Evolutionary conservation across 2,113 vertebrate genomes (phyloP).

Genomic region (Saccopteryx bilineata): DNA sequence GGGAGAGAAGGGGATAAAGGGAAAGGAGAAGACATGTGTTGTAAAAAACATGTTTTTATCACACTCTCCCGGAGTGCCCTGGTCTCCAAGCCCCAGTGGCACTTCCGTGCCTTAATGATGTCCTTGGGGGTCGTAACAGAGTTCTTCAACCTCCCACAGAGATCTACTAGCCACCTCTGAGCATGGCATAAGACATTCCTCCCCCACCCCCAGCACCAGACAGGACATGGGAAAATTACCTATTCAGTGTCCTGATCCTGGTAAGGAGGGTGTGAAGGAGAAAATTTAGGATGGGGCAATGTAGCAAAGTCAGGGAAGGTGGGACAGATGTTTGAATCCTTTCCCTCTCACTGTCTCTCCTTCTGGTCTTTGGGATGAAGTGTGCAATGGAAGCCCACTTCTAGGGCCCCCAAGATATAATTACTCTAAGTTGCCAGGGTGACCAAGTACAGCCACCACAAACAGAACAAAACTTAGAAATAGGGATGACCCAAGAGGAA

Average conservation of each 20-base stretch:
- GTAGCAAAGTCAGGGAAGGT: background rate
- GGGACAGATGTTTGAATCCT: background rate
- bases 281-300: background rate
- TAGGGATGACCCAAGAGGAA: background rate
- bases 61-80: conserved; percentile 70
- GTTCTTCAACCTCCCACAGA: conserved; percentile 56
- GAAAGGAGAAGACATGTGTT: conserved; percentile 58
- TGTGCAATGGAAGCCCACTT: background rate
- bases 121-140: conserved; percentile 72
- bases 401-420: background rate
- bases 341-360: background rate
- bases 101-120: conserved; percentile 80
- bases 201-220: background rate
- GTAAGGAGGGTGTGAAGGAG: background rate
- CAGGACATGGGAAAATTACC: conserved; percentile 22
- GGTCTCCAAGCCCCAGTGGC: conserved; percentile 75
- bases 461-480: conserved; percentile 39
- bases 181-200: background rate
- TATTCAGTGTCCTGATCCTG: background rate
- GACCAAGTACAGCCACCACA: background rate
- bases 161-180: conserved; percentile 75
- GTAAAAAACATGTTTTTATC: conserved; percentile 85
- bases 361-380: conserved; percentile 3
- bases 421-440: conserved; percentile 36
- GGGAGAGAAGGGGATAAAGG: background rate